phyloP scores from a whole-genome alignment of 1,140 invertebrate species.

The Drosophila quadrilineata region DNA sequence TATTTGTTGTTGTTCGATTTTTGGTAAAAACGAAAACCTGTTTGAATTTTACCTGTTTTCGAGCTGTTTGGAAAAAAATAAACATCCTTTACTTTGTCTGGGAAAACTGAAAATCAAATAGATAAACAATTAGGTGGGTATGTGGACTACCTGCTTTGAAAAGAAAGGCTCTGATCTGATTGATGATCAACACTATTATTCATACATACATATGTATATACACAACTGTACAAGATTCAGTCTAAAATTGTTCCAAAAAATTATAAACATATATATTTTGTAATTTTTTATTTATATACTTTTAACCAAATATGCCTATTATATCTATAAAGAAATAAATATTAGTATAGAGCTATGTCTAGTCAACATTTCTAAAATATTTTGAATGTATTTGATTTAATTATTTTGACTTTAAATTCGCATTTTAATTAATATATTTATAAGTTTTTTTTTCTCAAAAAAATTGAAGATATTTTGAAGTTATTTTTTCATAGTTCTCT shows the following conservation, averaged over 20 bases:
- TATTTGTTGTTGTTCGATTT: neutral
- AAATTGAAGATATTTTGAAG: too few species aligned
- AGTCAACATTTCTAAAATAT: too few species aligned
- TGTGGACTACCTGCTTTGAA: slow-evolving; percentile 21
- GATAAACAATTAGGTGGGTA: slow-evolving; percentile 11
- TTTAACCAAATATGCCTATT: neutral
- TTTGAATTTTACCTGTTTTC: slow-evolving; percentile 9
- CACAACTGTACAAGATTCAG: slow-evolving; percentile 23
- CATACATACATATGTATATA: too few species aligned
- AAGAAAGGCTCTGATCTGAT: neutral
- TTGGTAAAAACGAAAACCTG: neutral
- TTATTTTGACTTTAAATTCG: too few species aligned
- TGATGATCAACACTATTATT: neutral
- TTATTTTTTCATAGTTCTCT: too few species aligned
- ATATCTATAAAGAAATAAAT: too few species aligned
- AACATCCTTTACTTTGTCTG: neutral
- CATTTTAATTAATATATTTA: too few species aligned
- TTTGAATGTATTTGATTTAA: too few species aligned
- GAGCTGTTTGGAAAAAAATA: neutral
- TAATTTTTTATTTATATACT: neutral
- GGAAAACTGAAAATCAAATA: slow-evolving; percentile 14
- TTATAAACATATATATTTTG: too few species aligned
- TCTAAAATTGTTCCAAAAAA: too few species aligned
- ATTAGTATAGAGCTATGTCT: too few species aligned
- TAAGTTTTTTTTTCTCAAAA: too few species aligned